Conservation (phyloP, 2,113 vertebrate species). For the Porphyrio hochstetteri region DNA sequence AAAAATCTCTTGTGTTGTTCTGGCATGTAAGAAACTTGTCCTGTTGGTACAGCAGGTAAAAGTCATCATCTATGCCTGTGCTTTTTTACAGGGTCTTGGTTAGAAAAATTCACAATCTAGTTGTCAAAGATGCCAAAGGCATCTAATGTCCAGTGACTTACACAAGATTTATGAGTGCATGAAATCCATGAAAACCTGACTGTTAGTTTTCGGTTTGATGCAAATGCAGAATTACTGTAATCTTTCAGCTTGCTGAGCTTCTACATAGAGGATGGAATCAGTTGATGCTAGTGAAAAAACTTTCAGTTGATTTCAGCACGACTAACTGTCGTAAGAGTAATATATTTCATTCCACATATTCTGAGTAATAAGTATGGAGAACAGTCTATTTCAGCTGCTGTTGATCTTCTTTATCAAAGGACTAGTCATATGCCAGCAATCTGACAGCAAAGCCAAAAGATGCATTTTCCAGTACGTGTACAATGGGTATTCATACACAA, state of each 20-base stretch:
- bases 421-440: background rate
- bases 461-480: background rate
- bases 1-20: background rate
- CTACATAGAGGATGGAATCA: fast-evolving
- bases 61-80: fast-evolving
- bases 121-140: background rate
- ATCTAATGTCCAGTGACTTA: background rate
- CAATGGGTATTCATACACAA: background rate
- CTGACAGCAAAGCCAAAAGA: background rate
- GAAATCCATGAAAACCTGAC: background rate
- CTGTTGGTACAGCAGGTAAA: background rate
- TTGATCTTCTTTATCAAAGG: background rate
- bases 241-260: background rate
- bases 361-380: background rate
- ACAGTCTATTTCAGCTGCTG: background rate
- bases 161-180: background rate
- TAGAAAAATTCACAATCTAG: background rate
- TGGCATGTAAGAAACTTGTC: background rate
- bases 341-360: background rate
- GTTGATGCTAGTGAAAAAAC: background rate
- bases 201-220: background rate
- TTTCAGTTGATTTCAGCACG: background rate
- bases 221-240: background rate
- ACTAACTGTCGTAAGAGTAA: background rate
- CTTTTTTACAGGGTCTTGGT: background rate